phyloP scores from a whole-genome alignment of 2,888 invertebrate species.

The Oscheius onirici region DNA sequence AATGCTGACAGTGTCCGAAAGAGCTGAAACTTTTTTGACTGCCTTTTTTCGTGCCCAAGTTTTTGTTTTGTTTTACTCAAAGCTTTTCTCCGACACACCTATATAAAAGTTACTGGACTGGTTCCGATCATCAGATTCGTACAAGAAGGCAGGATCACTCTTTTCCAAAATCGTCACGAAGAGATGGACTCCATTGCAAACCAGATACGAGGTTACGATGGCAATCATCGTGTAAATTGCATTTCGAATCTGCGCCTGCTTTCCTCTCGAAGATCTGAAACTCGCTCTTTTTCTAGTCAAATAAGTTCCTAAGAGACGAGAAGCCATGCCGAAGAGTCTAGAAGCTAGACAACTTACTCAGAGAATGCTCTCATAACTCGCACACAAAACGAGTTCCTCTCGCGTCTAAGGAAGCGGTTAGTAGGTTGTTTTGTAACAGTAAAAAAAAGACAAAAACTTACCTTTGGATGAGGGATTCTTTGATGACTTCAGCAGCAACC shows the following conservation, averaged over 20 bases:
- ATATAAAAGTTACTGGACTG: conserved; percentile 56
- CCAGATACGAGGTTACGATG: conserved; percentile 56
- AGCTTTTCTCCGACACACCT: conserved; percentile 23
- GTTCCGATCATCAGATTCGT: conserved; percentile 45
- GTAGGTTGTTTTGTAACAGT: neutral
- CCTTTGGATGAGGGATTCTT: conserved; percentile 53
- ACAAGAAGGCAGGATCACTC: conserved; percentile 40
- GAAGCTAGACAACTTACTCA: conserved; percentile 9
- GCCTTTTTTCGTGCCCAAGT: neutral
- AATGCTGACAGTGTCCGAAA: conserved; percentile 58
- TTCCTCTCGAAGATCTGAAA: conserved; percentile 52
- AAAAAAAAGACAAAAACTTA: conserved; percentile 13
- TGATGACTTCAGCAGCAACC: conserved; percentile 55
- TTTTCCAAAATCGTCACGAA: conserved; percentile 52
- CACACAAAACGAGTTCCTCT: conserved; percentile 12
- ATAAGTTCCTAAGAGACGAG: too few relatives aligned
- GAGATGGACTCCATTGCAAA: conserved; percentile 56
- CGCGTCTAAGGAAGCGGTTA: neutral
- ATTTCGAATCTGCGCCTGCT: conserved; percentile 55
- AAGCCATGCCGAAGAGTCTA: too few relatives aligned
- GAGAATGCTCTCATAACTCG: conserved; percentile 21
- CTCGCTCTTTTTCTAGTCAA: neutral
- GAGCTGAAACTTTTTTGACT: conserved; percentile 34
- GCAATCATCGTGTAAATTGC: conserved; percentile 60
- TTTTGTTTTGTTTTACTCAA: neutral